Conservation (phyloP, 2,888 invertebrate species). For the Drosophila anomelani region DNA sequence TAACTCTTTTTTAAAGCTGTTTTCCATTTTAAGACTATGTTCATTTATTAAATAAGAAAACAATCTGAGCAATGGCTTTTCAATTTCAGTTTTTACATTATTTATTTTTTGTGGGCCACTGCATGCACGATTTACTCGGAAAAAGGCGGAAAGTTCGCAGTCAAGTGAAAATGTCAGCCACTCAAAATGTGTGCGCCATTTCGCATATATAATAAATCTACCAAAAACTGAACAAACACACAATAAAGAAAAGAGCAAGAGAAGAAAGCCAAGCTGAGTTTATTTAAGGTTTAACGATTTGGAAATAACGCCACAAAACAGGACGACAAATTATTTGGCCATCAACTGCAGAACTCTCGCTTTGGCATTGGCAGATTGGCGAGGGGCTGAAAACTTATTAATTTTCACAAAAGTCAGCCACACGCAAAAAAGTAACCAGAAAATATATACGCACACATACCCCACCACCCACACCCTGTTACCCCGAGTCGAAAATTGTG, state of each 20-base stretch:
- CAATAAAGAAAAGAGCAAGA: conserved; percentile 14
- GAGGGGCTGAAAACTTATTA: conserved; percentile 68
- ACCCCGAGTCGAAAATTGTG: conserved; percentile 18
- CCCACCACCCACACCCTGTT: neutral
- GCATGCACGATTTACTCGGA: conserved; percentile 71
- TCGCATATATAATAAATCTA: conserved; percentile 70
- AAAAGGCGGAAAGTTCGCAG: conserved; percentile 28
- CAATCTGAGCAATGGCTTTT: conserved; percentile 54
- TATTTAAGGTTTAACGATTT: conserved; percentile 75
- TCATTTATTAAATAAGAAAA: conserved; percentile 22
- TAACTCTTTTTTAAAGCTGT: neutral
- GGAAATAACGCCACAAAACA: conserved; percentile 66
- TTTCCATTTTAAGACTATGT: neutral
- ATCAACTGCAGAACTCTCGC: conserved; percentile 70
- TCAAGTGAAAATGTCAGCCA: conserved; percentile 74
- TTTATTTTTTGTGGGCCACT: conserved; percentile 9
- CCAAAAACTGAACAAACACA: conserved; percentile 45
- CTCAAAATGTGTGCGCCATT: conserved; percentile 64
- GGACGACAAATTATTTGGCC: conserved; percentile 80
- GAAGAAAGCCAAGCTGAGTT: conserved; percentile 47
- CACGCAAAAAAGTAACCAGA: conserved; percentile 31
- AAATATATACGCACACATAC: conserved; percentile 15
- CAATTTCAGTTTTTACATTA: conserved; percentile 9
- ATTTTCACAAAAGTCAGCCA: conserved; percentile 73
- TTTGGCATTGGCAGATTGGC: conserved; percentile 20